These are phyloP conservation scores for Gymnocypris eckloni DNA, from an alignment of 2,797 vertebrate genomes.

Conservation along the genomic window DNA sequence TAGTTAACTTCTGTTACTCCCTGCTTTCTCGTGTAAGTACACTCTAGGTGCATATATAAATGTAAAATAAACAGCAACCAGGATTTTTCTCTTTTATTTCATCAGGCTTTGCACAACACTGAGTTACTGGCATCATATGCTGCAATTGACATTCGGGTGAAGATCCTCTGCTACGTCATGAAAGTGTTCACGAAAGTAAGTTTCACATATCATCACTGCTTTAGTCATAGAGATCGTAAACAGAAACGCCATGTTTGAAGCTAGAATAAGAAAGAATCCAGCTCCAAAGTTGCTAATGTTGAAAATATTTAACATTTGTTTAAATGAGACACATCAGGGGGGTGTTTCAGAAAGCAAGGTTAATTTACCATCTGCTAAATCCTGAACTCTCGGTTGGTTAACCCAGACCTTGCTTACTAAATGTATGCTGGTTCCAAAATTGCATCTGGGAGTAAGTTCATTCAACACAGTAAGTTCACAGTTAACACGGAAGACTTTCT, in stretches of 20 bases:
- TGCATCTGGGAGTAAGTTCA: too few species aligned
- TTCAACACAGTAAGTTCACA: too few species aligned
- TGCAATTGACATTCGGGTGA: conserved; percentile 90
- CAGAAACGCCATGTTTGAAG: background rate
- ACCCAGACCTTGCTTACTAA: too few species aligned
- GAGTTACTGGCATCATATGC: conserved; percentile 88
- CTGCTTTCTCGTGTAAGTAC: background rate
- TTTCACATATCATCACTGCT: background rate
- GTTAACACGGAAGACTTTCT: too few species aligned
- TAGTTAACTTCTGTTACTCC: background rate
- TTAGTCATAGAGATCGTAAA: background rate
- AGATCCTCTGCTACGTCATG: conserved; percentile 95
- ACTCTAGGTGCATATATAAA: background rate
- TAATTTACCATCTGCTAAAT: too few species aligned
- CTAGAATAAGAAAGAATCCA: background rate
- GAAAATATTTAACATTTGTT: background rate
- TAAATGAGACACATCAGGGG: background rate
- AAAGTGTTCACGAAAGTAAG: conserved; percentile 95
- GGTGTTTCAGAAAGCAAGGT: too few species aligned
- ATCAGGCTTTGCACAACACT: conserved; percentile 93
- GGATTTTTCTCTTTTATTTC: conserved; percentile 22
- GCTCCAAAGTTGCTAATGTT: background rate
- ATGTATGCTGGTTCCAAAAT: too few species aligned
- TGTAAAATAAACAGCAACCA: background rate
- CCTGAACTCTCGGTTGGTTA: too few species aligned